These are phyloP conservation scores for Crypturellus undulatus DNA, from an alignment of 2,113 vertebrate genomes.

Conservation along the genomic window DNA sequence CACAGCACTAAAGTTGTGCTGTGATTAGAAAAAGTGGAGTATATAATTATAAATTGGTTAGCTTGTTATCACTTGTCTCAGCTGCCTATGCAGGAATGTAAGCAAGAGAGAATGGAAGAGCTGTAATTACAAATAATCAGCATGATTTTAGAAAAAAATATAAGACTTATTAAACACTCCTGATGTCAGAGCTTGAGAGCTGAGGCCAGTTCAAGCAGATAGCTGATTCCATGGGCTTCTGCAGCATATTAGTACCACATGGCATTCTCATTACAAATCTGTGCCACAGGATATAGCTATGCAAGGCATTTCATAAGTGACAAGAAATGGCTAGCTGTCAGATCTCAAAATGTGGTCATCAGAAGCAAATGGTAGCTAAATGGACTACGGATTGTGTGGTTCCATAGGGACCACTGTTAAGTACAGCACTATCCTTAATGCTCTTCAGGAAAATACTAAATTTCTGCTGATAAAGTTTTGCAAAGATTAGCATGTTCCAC, in stretches of 20 bases:
- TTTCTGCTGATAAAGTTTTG: not conserved
- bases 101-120: not conserved
- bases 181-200: not conserved
- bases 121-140: not conserved
- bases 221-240: not conserved
- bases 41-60: not conserved
- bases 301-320: not conserved
- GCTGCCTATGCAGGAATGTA: not conserved
- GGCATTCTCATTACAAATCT: not conserved
- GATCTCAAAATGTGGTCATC: not conserved
- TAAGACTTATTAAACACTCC: not conserved
- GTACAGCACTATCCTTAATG: not conserved
- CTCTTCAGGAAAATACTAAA: not conserved
- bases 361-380: not conserved
- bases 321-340: not conserved
- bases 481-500: not conserved
- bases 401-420: not conserved
- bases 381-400: not conserved
- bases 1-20: not conserved
- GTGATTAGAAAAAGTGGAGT: not conserved
- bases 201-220: not conserved
- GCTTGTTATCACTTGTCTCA: not conserved
- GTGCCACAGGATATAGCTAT: rapidly evolving
- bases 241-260: rapidly evolving
- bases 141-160: not conserved